phyloP scores from a whole-genome alignment of 64 coral and sea anemone species.

The Pocillopora damicornis region DNA sequence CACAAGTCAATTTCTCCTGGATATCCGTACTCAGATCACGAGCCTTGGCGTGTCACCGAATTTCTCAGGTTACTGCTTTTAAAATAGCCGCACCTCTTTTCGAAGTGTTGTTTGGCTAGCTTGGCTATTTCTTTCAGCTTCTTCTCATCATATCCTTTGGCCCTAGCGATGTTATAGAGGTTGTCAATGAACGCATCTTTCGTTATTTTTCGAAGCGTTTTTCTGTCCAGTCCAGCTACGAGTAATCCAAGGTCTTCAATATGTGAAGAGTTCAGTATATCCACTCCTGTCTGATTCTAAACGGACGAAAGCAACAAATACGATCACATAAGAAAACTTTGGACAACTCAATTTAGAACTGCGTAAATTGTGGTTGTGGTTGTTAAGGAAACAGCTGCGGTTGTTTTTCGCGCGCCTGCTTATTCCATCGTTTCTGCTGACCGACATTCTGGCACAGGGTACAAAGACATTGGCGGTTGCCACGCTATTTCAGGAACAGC shows the following conservation, averaged over 20 bases:
- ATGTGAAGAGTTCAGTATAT: slow-evolving; percentile 57
- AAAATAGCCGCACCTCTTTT: slow-evolving; percentile 47
- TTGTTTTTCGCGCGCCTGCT: too few relatives aligned
- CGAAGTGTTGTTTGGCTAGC: slow-evolving; percentile 88
- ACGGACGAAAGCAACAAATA: background rate
- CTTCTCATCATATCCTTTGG: slow-evolving; percentile 57
- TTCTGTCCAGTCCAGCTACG: slow-evolving; percentile 69
- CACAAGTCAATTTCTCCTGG: too few relatives aligned
- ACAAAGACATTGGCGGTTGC: too few relatives aligned
- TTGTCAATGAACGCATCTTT: slow-evolving; percentile 85
- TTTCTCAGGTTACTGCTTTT: background rate
- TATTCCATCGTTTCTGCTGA: too few relatives aligned
- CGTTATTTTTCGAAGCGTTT: slow-evolving; percentile 62
- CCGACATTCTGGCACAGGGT: too few relatives aligned
- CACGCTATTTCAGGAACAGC: too few relatives aligned
- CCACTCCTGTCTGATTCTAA: slow-evolving; percentile 86
- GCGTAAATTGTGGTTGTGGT: background rate
- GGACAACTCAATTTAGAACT: background rate
- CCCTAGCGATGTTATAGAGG: slow-evolving; percentile 74
- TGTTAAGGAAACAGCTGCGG: too few relatives aligned
- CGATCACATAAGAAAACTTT: background rate
- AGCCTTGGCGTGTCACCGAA: too few relatives aligned
- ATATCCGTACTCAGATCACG: too few relatives aligned
- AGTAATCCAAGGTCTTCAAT: slow-evolving; percentile 82
- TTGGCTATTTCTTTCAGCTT: slow-evolving; percentile 69